Base-by-base conservation (phyloP, 2,888 invertebrate genomes). In the Dorcus parallelipipedus region DNA sequence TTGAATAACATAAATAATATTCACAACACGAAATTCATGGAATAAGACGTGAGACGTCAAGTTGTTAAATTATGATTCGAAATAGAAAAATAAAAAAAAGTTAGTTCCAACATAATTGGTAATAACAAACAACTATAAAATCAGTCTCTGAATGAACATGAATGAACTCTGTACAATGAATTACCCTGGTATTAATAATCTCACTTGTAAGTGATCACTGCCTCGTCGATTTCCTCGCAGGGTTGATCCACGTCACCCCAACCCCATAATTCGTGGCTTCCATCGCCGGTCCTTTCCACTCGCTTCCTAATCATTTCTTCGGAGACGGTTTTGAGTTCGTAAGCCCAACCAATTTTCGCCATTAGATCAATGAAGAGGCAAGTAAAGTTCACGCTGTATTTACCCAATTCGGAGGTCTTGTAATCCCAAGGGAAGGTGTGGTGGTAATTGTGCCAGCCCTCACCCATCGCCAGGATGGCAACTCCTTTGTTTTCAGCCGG, bases 361-460 rank as follows among this genome's bases (percentile, higher is more conserved):
- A 90, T 91, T 71, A 90, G 83, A 74, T 93, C 90, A 66, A 93
- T 91, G 74, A 93, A 89, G 9, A 81, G 79, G 0, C 90, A 89
- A 0, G 92, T 91, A 67, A 88, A 80, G 73, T 93, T 93, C 14
- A 88, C 76, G 59, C 84, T 81, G 76, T 85, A 86, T 71, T 86
- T 85, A 20, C 91, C 91, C 42, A 90, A 82, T 73, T 93, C 93
- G 10, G 91, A 87, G 3, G 92, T 88, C 72, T 90, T 88, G 82
- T 93, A 93, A 73, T 93, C 92, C 86, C 90, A 90, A 5, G 93
- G 93, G 81, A 92, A 93, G 0, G 84, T 82, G 79, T 93, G 93
- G 72, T 93, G 93, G 76, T 91, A 93, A 76, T 93, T 93, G 78
- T 93, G 93, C 86, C 89, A 93, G 1, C 93, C 93, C 74, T 91